Evolutionary conservation across 1,140 invertebrate species (phyloP), one percentile per base, ranked within the genome.

Genomic region (Drosophila ambigua): DNA sequence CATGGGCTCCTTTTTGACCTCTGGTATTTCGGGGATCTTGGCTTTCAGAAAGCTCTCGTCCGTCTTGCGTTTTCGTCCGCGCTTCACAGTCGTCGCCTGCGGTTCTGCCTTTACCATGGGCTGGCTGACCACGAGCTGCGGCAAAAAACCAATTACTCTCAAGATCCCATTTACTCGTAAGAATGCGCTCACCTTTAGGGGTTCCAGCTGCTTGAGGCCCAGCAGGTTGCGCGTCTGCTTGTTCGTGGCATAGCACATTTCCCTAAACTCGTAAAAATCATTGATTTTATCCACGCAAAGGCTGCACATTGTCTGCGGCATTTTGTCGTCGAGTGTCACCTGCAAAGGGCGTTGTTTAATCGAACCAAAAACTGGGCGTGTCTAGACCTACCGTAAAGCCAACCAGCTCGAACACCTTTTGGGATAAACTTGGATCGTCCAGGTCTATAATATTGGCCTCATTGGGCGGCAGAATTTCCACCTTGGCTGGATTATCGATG

Each of bases 231-330:
- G 79, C 0, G 93, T 94, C 39, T 92, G 80, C 11, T 90, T 92
- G 57, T 94, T 93, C 2, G 93, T 94, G 24, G 93, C 91, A 59
- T 89, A 87, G 73, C 93, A 94, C 93, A 94, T 93, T 67, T 93
- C 92, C 20, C 93, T 91, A 89, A 94, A 94, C 75, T 94, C 93
- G 41, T 93, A 93, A 85, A 93, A 94, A 83, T 94, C 94, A 85
- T 94, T 94, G 48, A 94, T 93, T 90, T 94, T 94, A 62, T 94
- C 94, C 35, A 94, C 93, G 52, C 94, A 94, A 26, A 93, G 69
- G 61, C 92, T 92, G 76, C 93, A 94, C 72, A 94, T 94, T 28
- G 93, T 90, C n/a, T 94, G 93, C 0, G 94, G 94, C 93, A 94
- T 94, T 78, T 93, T 93, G 66, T 94, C 94, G 67, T 93, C 91